Percentiles rank a stretch among this genome's conserved stretches.
Evolutionary conservation across 2,888 invertebrate genomes (phyloP).

Genomic region (Sphinx pinastri): DNA sequence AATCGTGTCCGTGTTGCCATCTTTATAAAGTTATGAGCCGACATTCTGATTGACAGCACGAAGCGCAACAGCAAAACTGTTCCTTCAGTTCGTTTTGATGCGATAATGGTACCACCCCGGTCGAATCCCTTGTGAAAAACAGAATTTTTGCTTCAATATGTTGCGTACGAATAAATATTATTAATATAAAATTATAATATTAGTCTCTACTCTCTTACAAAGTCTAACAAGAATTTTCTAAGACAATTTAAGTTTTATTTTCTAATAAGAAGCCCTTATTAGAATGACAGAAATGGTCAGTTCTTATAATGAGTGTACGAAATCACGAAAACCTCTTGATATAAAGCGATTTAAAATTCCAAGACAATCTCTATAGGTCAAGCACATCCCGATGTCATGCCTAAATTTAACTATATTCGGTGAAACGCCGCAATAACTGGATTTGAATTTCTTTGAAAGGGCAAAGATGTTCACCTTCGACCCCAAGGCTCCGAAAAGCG

Average conservation of each 20-base stretch:
- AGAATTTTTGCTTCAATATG: too few relatives aligned
- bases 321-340: neutral
- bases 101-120: neutral
- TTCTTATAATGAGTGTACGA: neutral
- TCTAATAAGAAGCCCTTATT: slow-evolving; percentile 2
- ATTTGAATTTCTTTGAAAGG: neutral
- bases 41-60: neutral
- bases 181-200: neutral
- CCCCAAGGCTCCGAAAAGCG: slow-evolving; percentile 11
- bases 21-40: neutral
- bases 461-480: slow-evolving; percentile 11
- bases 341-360: neutral
- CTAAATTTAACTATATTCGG: slow-evolving; percentile 3
- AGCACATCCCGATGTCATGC: neutral
- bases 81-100: neutral
- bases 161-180: too few relatives aligned
- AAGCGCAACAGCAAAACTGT: neutral
- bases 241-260: neutral
- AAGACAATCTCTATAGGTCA: neutral
- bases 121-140: too few relatives aligned
- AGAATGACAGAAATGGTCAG: neutral
- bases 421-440: slow-evolving; percentile 2
- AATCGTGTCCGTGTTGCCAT: too few relatives aligned
- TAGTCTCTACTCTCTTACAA: neutral
- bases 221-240: neutral